Evolutionary conservation across 2,888 invertebrate species (phyloP).

Genomic region (Villa cingulata): DNA sequence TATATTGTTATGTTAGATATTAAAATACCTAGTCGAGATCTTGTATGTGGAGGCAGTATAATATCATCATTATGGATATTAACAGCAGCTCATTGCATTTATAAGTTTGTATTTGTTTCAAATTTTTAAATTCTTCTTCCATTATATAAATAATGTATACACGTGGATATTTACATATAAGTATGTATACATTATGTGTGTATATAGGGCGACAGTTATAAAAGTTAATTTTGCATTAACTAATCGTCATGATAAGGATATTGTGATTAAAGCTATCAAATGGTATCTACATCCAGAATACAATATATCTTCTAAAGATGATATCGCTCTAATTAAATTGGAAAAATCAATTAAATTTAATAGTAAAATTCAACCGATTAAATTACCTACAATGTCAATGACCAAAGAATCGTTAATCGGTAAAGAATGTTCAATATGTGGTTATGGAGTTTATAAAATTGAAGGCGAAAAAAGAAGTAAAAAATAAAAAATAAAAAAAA

Average conservation of each 20-base stretch:
- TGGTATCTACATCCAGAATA: background rate
- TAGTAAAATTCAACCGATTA: background rate
- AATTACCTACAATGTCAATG: background rate
- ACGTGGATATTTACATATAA: too few relatives aligned
- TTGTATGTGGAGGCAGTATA: background rate
- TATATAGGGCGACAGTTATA: background rate
- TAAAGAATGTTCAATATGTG: background rate
- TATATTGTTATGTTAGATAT: background rate
- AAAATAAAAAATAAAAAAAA: too few relatives aligned
- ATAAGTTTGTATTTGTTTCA: background rate
- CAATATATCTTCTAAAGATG: background rate
- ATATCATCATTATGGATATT: background rate
- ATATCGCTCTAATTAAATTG: background rate
- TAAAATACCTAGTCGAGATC: background rate
- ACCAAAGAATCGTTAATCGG: background rate
- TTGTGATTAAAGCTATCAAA: background rate
- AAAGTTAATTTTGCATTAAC: background rate
- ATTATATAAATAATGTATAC: too few relatives aligned
- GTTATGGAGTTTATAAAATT: background rate
- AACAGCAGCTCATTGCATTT: background rate
- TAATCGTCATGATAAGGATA: background rate
- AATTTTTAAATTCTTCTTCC: too few relatives aligned
- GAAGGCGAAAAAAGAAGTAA: too few relatives aligned
- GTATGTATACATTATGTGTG: background rate
- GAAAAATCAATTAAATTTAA: background rate